Evolutionary conservation across 2,888 invertebrate species (phyloP).

Genomic region (Tridacna crocea): DNA sequence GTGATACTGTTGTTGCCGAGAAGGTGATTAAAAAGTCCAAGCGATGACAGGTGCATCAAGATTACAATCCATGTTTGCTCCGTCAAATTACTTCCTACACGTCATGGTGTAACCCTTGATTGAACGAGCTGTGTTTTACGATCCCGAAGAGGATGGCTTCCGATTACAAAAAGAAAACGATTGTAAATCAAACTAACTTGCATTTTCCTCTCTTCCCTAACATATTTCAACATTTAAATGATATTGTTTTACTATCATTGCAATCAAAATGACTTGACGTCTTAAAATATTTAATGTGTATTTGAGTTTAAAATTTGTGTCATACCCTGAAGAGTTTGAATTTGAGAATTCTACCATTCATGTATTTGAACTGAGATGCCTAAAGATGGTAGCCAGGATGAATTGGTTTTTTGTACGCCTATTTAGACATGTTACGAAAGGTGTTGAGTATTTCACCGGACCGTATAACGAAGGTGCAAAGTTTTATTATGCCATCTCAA

Average conservation of each 20-base stretch:
- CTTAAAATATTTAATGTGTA: no score
- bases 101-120: neutral
- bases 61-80: constrained; percentile 24
- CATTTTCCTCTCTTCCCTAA: no score
- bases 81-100: constrained; percentile 4
- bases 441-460: constrained; percentile 1
- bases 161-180: no score
- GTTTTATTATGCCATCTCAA: neutral
- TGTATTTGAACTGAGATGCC: neutral
- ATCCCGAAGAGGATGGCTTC: no score
- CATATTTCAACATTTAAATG: no score
- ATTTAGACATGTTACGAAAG: constrained; percentile 41
- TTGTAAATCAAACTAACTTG: no score
- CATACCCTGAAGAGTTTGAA: no score
- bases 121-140: no score
- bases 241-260: no score
- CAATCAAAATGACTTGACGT: no score
- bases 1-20: neutral
- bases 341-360: no score
- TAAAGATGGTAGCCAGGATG: constrained; percentile 47
- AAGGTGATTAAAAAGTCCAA: neutral
- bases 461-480: constrained; percentile 16
- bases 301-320: no score
- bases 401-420: constrained; percentile 42
- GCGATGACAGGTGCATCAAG: constrained; percentile 34